Evolutionary conservation across 2,888 invertebrate species (phyloP), one percentile per base, ranked within the genome.

Genomic region (Calameuta pallipes): DNA sequence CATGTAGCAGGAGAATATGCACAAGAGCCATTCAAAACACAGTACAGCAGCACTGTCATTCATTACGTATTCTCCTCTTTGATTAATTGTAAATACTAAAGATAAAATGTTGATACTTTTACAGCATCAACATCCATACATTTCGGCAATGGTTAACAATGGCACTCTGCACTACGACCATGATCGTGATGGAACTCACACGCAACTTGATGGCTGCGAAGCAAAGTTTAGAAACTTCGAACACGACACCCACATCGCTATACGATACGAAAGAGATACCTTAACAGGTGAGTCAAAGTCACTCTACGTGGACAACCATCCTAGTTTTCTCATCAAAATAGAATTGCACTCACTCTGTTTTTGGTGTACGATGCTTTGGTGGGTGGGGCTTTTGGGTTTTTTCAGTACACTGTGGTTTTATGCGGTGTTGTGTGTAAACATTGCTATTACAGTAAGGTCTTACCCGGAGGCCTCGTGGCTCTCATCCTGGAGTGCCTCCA

Each of bases 91-190:
- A 41, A 15, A 41, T 15, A 41, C 41, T 41, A 15, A 15, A 41
- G 15, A 15, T 15, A 15, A 41, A 41, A 15, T 41, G 41, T 41
- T 41, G 41, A 41, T 15, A 41, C 83, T 78, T 82, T 87, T 89
- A 15, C 92, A 99, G 98, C 99, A 99, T 92, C 97, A 97, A 89
- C 99, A 99, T 93, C 99, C 99, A 0, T 99, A 97, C 92, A 95
- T 99, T 86, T 99, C 99, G 77, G 98, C 97, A 4, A 99, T 99
- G 99, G 94, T 99, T 3, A 99, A 98, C 92, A 99, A 99, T 92
- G 99, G 99, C 30, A 94, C 96, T 2, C 93, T 98, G 81, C 96
- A 96, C 90, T 99, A 99, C 92, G 99, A 99, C 92, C 99, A 99
- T 92, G 99, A 99, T 90, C 93, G 97, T 73, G 99, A 99, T 93